Base-by-base conservation (phyloP, 1,140 invertebrate species). In the Sipha flava region DNA sequence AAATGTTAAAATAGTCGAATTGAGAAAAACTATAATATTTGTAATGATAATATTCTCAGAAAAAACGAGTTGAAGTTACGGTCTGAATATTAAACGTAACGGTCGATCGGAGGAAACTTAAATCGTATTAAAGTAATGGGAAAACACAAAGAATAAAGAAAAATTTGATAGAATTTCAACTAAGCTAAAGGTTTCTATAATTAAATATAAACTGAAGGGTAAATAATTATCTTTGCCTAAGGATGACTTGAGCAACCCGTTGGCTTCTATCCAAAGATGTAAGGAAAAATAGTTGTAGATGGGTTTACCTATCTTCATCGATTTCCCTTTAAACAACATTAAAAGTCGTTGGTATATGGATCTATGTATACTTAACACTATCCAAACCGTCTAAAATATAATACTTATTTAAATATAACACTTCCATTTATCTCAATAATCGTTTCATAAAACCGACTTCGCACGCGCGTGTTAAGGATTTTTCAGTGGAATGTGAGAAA, bases 131-230 rank as follows among this genome's bases (percentile, higher is more conserved):
- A 62, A 62, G 18, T n/a, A 62, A 34, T 31, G 12, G 1, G 14
- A 37, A 23, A 64, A 21, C n/a, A 31, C 0, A 18, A 29, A 62
- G 26, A 31, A 64, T 37, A 9, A 66, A 23, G 31, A 66, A 40
- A 66, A 66, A 26, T 23, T 12, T 4, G 6, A 66, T 23, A 16
- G n/a, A 66, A 66, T 66, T 66, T 66, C 34, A 14, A 26, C 37
- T 66, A 12, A 43, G 10, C 34, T 14, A n/a, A 75, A 37, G 31
- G 45, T 75, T 54, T n/a, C 70, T 47, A 34, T 75, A 54, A 75
- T 75, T 75, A 75, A 75, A 75, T 75, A 54, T 52, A 75, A 54
- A 37, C n/a, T 23, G 47, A 47, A 34, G 70, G 70, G 47, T 37
- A 29, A 75, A 49, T 47, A 29, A 72, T 72, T 31, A 21, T 26